Conservation (phyloP, 2,113 vertebrate genomes). For the Nanorana parkeri region DNA sequence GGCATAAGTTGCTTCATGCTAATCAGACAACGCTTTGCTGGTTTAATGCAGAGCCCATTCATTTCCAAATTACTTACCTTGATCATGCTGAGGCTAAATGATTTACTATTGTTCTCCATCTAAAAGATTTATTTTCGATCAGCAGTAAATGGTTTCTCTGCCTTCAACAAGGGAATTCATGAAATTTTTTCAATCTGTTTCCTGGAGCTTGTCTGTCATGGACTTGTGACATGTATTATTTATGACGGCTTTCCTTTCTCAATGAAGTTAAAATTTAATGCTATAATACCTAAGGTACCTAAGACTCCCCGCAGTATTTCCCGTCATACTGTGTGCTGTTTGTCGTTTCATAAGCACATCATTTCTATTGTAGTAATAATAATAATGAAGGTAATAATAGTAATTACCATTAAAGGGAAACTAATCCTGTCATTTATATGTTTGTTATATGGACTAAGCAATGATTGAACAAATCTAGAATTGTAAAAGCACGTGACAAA, state of each 20-base stretch:
- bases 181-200: conserved; percentile 26
- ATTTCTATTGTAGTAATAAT: background rate
- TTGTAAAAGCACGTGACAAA: no score
- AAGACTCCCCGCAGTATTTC: background rate
- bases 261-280: background rate
- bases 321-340: background rate
- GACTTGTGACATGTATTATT: conserved; percentile 24
- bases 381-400: no score
- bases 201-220: conserved; percentile 8
- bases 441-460: no score
- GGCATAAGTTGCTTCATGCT: background rate
- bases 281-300: background rate
- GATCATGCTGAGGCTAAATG: background rate
- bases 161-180: conserved; percentile 22
- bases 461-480: no score
- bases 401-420: no score
- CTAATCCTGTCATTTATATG: no score
- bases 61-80: conserved; percentile 14
- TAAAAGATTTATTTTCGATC: background rate
- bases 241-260: background rate
- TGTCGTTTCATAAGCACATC: background rate
- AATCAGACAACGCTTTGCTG: background rate
- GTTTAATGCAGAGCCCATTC: background rate
- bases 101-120: background rate
- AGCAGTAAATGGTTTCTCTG: background rate